These are phyloP conservation scores for Pantelozetes paolii DNA, from an alignment of 2,888 invertebrate genomes.

Conservation along the genomic window DNA sequence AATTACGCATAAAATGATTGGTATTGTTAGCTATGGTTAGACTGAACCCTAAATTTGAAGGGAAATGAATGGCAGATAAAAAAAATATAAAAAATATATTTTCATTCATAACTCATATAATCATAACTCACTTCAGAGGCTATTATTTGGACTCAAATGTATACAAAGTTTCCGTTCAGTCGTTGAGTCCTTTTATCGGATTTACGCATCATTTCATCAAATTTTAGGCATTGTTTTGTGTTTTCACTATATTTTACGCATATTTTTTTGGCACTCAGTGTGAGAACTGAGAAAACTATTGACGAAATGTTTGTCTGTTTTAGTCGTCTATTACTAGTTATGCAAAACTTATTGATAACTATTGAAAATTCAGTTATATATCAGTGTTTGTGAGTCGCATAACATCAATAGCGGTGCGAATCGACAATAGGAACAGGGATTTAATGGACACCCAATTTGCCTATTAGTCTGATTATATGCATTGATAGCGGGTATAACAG, in stretches of 20 bases:
- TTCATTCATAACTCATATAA: not conserved
- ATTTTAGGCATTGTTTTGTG: slow-evolving; percentile 1
- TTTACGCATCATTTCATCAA: slow-evolving; percentile 29
- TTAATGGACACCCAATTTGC: slow-evolving; percentile 8
- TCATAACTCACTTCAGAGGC: not conserved
- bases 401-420: slow-evolving; percentile 13
- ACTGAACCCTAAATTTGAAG: too few relatives aligned
- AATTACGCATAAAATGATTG: not conserved
- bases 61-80: not conserved
- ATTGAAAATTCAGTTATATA: not conserved
- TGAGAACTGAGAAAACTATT: not conserved
- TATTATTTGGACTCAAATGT: not conserved
- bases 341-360: not conserved
- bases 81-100: not conserved
- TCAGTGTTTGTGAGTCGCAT: not conserved
- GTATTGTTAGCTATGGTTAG: not conserved
- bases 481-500: not conserved
- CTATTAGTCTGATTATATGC: slow-evolving; percentile 9
- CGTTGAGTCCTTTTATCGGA: not conserved
- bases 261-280: not conserved
- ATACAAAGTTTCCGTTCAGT: slow-evolving; percentile 20
- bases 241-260: not conserved
- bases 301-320: not conserved
- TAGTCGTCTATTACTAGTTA: not conserved
- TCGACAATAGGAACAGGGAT: slow-evolving; percentile 4